Percentiles rank a stretch among this genome's conserved stretches.
Evolutionary conservation across 2,888 invertebrate genomes (phyloP).

Genomic region (Idaea aversata): DNA sequence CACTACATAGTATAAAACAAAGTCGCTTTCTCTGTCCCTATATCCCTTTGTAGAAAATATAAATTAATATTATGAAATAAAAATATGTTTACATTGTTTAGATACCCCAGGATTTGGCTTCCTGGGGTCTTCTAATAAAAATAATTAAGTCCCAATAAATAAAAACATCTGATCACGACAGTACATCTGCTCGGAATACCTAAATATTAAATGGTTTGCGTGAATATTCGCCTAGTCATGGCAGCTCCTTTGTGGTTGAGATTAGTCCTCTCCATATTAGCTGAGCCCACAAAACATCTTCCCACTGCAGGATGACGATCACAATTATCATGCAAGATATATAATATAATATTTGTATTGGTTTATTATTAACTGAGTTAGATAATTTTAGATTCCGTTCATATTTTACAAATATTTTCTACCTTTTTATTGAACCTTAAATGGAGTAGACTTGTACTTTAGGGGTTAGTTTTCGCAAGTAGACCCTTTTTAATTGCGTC

Average conservation of each 20-base stretch:
- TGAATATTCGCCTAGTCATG: constrained; percentile 73
- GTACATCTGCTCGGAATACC: constrained; percentile 68
- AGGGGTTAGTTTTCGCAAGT: too few species aligned
- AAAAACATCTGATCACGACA: constrained; percentile 35
- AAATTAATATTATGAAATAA: not conserved
- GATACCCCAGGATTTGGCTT: not conserved
- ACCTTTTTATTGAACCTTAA: too few species aligned
- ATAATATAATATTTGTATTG: not conserved
- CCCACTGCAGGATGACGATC: constrained; percentile 42
- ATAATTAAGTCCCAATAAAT: not conserved
- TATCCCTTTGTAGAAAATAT: too few species aligned
- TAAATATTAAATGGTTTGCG: constrained; percentile 77
- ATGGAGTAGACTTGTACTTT: too few species aligned
- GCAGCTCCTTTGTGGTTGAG: constrained; percentile 73
- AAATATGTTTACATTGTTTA: not conserved
- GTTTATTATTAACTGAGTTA: not conserved
- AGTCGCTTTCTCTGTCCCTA: too few species aligned
- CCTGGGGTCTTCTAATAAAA: not conserved
- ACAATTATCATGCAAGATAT: constrained; percentile 22
- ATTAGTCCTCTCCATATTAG: constrained; percentile 74
- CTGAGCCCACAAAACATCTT: constrained; percentile 55
- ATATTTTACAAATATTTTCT: not conserved
- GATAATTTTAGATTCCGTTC: not conserved
- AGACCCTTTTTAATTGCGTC: too few species aligned
- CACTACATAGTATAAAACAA: too few species aligned